These are phyloP conservation scores for Aphrophora alni DNA, from an alignment of 2,888 invertebrate genomes.

Conservation along the genomic window DNA sequence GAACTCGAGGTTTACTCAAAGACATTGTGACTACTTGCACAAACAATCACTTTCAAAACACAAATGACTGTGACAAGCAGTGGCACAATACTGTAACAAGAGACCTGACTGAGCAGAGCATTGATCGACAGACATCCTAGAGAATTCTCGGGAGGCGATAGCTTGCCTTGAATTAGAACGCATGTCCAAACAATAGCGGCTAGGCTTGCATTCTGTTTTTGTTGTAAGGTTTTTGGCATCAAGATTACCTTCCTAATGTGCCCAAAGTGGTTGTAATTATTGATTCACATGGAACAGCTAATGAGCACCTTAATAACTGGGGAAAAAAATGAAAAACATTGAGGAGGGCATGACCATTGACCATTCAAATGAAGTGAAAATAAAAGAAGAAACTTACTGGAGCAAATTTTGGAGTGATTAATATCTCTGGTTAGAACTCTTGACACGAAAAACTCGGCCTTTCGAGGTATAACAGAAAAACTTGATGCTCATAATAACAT, in stretches of 20 bases:
- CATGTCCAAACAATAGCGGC: too few species aligned
- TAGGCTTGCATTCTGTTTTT: too few species aligned
- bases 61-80: too few species aligned
- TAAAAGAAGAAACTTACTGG: neutral
- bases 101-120: too few species aligned
- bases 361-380: neutral
- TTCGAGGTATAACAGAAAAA: neutral
- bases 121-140: too few species aligned
- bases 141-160: too few species aligned
- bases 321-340: neutral
- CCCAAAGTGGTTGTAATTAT: neutral
- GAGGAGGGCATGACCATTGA: neutral
- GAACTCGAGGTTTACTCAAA: too few species aligned
- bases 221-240: neutral
- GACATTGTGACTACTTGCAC: too few species aligned
- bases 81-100: too few species aligned
- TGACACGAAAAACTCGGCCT: neutral
- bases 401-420: neutral
- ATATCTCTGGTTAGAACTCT: neutral
- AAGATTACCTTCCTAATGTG: neutral
- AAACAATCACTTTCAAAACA: too few species aligned
- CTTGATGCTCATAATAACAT: neutral
- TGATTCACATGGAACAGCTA: neutral
- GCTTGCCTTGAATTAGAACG: too few species aligned
- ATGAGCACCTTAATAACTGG: neutral